Evolutionary conservation across 2,113 vertebrate genomes (phyloP), one percentile per base, ranked within the genome.

Genomic region (Corythornis vintsioides): DNA sequence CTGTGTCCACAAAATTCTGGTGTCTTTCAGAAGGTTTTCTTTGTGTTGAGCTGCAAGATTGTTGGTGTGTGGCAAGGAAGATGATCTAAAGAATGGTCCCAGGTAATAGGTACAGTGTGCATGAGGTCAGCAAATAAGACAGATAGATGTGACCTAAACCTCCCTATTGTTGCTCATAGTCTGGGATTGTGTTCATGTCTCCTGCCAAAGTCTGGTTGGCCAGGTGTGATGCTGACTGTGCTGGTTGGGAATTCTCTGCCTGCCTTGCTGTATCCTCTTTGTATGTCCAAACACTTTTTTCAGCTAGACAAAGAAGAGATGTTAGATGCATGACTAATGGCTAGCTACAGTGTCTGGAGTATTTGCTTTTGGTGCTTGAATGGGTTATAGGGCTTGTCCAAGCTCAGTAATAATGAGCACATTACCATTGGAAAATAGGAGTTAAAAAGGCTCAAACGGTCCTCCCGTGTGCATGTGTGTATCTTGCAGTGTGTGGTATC

Each of bases 201-300:
- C 13, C 31, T 66, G 33, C 52, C 43, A 77, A 14, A 63, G 64
- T 31, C 45, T 69, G 13, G 5, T 53, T 43, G 55, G 59, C 55
- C 59, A 69, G 48, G 29, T 29, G 52, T 35, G 11, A 1, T 0
- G 0, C 67, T 63, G 26, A 5, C 47, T 20, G 3, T 0, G 1
- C 29, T 66, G 43, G 31, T 3, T 4, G 18, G 47, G 31, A 56
- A 26, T 42, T 83, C 38, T 53, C 9, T 48, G 0, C 76, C 80
- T 88, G 21, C 19, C 53, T 35, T 69, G 10, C 22, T 56, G 1
- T 57, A 29, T n/a, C 48, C 21, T 25, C 53, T 81, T 47, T 52
- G 72, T 56, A 35, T 76, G 18, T 35, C 43, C 64, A 61, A 70
- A 13, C 8, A 6, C 29, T 48, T n/a, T n/a, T n/a, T 65, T 72